A percentile compares a stretch with the other conserved stretches of the same genome.
phyloP scores from a whole-genome alignment of 2,113 vertebrate species.

The Pseudonaja textilis region DNA sequence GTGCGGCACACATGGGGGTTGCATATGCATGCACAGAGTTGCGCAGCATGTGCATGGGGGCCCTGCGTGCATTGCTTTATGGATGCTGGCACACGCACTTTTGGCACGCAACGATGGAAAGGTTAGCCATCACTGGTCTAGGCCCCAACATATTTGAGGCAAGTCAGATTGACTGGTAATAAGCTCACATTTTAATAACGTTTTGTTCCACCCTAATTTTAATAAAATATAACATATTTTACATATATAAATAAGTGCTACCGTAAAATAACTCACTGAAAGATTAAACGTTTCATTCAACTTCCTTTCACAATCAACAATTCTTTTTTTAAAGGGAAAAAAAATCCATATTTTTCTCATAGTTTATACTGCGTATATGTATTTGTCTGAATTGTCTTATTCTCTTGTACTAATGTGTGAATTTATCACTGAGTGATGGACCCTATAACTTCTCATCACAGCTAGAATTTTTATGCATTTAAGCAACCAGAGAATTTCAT shows the following conservation, averaged over 20 bases:
- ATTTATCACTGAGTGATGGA: not conserved
- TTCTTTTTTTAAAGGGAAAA: not conserved
- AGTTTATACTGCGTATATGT: not conserved
- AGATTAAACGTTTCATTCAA: not conserved
- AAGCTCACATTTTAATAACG: not conserved
- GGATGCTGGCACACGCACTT: no score
- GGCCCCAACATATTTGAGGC: not conserved
- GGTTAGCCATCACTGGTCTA: not conserved
- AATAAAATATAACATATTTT: not conserved
- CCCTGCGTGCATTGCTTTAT: no score
- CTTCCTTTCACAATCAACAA: not conserved
- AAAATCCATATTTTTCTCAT: not conserved
- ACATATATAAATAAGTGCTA: not conserved
- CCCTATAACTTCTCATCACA: not conserved
- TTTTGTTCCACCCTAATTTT: not conserved
- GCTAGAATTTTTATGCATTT: not conserved
- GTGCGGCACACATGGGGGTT: no score
- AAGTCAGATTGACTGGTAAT: not conserved
- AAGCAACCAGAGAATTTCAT: not conserved
- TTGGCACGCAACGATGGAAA: no score
- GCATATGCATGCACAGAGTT: no score
- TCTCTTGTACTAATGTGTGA: not conserved
- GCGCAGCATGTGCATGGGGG: no score
- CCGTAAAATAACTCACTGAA: not conserved
- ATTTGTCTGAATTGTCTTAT: not conserved